A percentile compares a stretch with the other conserved stretches of the same genome.
These are phyloP conservation scores for Bombylius major DNA, from an alignment of 2,888 invertebrate genomes.

Conservation along the genomic window DNA sequence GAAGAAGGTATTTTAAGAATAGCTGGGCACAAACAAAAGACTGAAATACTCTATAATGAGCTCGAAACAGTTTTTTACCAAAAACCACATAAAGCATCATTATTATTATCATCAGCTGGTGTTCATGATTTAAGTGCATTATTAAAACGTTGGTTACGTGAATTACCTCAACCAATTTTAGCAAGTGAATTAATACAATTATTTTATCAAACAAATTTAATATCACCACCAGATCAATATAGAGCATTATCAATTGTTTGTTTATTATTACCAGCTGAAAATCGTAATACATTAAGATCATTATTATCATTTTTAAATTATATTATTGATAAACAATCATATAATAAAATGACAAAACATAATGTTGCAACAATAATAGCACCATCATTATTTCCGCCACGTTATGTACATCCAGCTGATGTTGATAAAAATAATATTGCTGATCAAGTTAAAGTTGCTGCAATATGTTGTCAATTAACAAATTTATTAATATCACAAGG, in stretches of 20 bases:
- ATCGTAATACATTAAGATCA: constrained; percentile 69
- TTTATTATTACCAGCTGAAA: constrained; percentile 69
- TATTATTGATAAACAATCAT: constrained; percentile 53
- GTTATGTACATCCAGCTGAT: constrained; percentile 48
- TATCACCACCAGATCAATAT: constrained; percentile 48
- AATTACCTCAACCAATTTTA: constrained; percentile 73
- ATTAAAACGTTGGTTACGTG: constrained; percentile 70
- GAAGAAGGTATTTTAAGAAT: constrained; percentile 82
- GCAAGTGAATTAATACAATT: constrained; percentile 74
- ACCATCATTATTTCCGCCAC: constrained; percentile 81
- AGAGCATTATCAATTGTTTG: constrained; percentile 50
- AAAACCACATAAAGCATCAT: constrained; percentile 53
- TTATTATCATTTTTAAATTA: constrained; percentile 64
- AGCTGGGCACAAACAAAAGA: constrained; percentile 77
- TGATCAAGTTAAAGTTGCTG: constrained; percentile 72
- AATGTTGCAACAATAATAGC: constrained; percentile 93
- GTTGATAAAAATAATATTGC: constrained; percentile 52
- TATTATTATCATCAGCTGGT: constrained; percentile 51
- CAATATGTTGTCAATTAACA: constrained; percentile 75
- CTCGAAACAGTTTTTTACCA: constrained; percentile 76
- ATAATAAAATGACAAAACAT: constrained; percentile 82
- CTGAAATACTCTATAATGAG: constrained; percentile 63
- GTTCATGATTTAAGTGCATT: constrained; percentile 74
- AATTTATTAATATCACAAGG: constrained; percentile 69
- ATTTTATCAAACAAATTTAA: constrained; percentile 67